Percentiles rank a stretch among this genome's conserved stretches.
Conservation (phyloP, 2,797 vertebrate species). For the Margarornis squamiger region DNA sequence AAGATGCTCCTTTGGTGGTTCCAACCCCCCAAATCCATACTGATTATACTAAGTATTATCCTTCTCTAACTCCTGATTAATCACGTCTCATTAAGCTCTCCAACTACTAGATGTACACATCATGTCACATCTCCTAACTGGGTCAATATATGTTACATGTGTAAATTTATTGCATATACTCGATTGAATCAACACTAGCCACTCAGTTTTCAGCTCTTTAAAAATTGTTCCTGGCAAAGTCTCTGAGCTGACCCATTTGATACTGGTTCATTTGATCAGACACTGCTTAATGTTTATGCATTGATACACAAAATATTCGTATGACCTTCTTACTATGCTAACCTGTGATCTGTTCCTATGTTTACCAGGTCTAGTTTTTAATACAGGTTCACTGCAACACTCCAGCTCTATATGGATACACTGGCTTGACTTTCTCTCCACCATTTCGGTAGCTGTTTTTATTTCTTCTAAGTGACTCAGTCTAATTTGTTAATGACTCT, state of each 20-base stretch:
- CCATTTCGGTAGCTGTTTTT: neutral
- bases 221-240: neutral
- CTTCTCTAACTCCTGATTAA: neutral
- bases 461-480: neutral
- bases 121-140: neutral
- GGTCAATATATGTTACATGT: neutral
- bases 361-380: neutral
- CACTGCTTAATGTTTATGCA: neutral
- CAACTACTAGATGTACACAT: neutral
- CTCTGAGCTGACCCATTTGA: neutral
- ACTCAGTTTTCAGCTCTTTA: neutral
- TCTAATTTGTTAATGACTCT: neutral
- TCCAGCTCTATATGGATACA: neutral
- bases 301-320: neutral
- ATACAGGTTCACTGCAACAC: neutral
- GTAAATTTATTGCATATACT: neutral
- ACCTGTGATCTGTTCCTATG: neutral
- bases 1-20: neutral
- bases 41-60: neutral
- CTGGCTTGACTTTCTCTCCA: neutral
- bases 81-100: neutral
- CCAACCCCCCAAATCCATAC: neutral
- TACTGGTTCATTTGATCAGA: neutral
- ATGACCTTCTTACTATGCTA: neutral
- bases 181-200: neutral